Percentiles rank a stretch among this genome's conserved stretches.
phyloP scores from a whole-genome alignment of 2,797 vertebrate genomes.

The Arctocebus calabarensis region DNA sequence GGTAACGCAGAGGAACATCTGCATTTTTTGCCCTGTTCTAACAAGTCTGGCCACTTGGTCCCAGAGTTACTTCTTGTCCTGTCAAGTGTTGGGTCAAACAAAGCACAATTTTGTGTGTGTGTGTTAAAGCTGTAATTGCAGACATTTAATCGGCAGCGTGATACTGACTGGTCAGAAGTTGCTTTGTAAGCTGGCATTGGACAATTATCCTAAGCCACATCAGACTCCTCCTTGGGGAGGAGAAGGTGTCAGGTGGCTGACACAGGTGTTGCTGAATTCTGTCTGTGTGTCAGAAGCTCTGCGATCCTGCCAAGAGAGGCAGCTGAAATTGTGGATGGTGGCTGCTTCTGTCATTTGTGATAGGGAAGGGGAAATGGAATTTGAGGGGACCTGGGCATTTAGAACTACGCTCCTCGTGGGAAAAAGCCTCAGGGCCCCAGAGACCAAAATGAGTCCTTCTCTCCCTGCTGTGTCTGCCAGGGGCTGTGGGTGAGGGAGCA shows the following conservation, averaged over 20 bases:
- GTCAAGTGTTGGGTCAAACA: neutral
- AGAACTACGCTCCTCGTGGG: neutral
- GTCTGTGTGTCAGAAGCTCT: neutral
- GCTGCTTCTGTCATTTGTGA: neutral
- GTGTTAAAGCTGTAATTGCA: conserved; percentile 29
- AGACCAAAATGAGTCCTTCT: neutral
- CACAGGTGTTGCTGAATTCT: neutral
- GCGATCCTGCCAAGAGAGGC: neutral
- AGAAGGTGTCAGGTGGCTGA: neutral
- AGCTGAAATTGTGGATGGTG: neutral
- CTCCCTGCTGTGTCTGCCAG: neutral
- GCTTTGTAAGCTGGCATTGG: neutral
- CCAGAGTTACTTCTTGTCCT: neutral
- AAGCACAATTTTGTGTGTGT: conserved; percentile 3
- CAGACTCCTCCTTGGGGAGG: neutral
- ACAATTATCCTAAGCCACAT: neutral
- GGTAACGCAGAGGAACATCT: neutral
- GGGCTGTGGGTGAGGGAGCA: neutral
- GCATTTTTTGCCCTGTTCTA: neutral
- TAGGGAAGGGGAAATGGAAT: neutral
- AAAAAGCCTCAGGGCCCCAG: neutral
- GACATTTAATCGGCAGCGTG: neutral
- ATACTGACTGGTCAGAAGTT: neutral
- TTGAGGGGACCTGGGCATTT: neutral
- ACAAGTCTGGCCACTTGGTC: neutral